phyloP scores from a whole-genome alignment of 2,797 vertebrate species.

The Gorsachius magnificus region DNA sequence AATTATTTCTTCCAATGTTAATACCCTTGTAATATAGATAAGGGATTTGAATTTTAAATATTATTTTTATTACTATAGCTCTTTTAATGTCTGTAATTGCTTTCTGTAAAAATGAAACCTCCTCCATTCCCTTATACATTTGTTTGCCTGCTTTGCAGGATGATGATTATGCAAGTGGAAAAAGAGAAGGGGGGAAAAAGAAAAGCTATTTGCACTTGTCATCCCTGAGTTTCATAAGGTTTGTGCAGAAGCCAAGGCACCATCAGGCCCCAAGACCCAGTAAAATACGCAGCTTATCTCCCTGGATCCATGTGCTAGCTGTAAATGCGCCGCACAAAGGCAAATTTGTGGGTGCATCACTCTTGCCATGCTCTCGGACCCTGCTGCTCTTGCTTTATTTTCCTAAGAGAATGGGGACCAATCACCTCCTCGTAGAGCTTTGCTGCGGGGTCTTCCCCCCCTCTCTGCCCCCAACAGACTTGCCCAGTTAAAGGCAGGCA shows the following conservation, averaged over 20 bases:
- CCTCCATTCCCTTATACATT: neutral
- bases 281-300: neutral
- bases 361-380: neutral
- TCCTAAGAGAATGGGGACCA: neutral
- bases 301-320: neutral
- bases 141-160: conserved; percentile 24
- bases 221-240: neutral
- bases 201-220: neutral
- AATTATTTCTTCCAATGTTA: conserved; percentile 1
- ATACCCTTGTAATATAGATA: conserved; percentile 48
- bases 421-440: neutral
- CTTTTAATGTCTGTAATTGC: conserved; percentile 62
- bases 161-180: neutral
- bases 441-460: neutral
- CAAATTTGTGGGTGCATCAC: neutral
- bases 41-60: conserved; percentile 66
- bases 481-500: neutral
- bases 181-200: neutral
- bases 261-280: neutral
- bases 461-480: accelerated
- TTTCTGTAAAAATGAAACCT: conserved; percentile 28
- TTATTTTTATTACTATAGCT: conserved; percentile 58
- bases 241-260: neutral
- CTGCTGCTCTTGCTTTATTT: neutral
- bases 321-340: neutral